phyloP scores from a whole-genome alignment of 2,888 invertebrate genomes.

The Congeria kusceri region DNA sequence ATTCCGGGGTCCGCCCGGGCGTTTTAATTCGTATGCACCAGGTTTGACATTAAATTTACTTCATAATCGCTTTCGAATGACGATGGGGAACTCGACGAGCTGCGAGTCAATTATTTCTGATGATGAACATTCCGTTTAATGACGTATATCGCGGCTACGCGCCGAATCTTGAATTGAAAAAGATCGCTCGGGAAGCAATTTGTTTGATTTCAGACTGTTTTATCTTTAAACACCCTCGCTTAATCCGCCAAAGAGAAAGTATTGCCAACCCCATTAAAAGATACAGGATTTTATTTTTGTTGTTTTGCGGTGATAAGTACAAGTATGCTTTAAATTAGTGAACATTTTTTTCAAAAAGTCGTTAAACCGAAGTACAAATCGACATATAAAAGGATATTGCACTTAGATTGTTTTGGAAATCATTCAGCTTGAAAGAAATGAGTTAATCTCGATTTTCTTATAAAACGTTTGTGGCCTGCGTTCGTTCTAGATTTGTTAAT shows the following conservation, averaged over 20 bases:
- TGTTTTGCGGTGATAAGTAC: slow-evolving; percentile 21
- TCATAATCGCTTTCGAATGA: slow-evolving; percentile 39
- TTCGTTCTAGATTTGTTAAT: slow-evolving; percentile 39
- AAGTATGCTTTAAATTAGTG: slow-evolving; percentile 42
- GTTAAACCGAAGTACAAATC: slow-evolving; percentile 35
- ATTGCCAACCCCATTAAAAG: slow-evolving; percentile 26
- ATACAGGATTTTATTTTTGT: slow-evolving; percentile 31
- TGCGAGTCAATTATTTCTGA: slow-evolving; percentile 57
- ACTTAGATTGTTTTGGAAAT: slow-evolving; percentile 19
- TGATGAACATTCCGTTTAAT: slow-evolving; percentile 54
- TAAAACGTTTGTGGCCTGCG: slow-evolving; percentile 16
- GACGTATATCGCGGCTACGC: slow-evolving; percentile 28
- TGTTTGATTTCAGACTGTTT: slow-evolving; percentile 36
- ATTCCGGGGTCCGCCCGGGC: slow-evolving; percentile 12
- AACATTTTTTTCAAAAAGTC: neutral
- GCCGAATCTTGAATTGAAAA: slow-evolving; percentile 30
- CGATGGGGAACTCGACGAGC: slow-evolving; percentile 11
- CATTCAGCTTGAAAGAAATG: slow-evolving; percentile 18
- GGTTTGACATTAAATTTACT: slow-evolving; percentile 32
- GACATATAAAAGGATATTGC: slow-evolving; percentile 34
- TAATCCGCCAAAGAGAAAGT: slow-evolving; percentile 31
- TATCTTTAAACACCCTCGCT: slow-evolving; percentile 30
- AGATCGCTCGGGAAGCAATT: slow-evolving; percentile 42
- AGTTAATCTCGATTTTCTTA: slow-evolving; percentile 27
- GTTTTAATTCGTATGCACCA: slow-evolving; percentile 54